Evolutionary conservation across 2,797 vertebrate species (phyloP).

Genomic region (Sternotherus odoratus): DNA sequence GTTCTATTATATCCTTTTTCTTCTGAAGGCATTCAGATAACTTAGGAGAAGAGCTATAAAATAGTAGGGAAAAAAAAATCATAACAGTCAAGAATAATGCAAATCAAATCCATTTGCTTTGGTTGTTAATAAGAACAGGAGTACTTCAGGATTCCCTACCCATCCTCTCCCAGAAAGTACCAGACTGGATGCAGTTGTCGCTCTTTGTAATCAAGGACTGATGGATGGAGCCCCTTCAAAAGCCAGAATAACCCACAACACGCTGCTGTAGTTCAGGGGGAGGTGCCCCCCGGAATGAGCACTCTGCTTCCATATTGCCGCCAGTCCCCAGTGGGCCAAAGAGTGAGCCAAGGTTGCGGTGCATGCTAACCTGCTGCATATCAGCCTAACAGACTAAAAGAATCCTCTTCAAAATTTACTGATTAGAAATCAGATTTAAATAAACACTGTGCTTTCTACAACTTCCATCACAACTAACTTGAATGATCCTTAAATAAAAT

Average conservation of each 20-base stretch:
- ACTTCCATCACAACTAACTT: not conserved
- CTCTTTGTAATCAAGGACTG: not conserved
- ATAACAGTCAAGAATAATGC: not conserved
- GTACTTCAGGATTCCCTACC: not conserved
- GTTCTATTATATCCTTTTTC: constrained; percentile 99
- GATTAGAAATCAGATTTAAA: not conserved
- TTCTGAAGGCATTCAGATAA: constrained; percentile 98
- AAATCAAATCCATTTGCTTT: not conserved
- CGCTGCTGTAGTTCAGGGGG: accelerated
- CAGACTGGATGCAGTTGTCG: not conserved
- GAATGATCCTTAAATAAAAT: not conserved
- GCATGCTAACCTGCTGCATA: not conserved
- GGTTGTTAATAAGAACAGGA: not conserved
- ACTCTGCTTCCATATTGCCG: not conserved
- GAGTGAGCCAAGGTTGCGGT: not conserved
- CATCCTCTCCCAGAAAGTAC: not conserved
- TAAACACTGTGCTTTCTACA: not conserved
- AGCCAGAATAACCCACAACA: accelerated
- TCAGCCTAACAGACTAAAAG: not conserved
- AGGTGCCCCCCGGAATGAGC: accelerated
- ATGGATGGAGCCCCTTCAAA: not conserved
- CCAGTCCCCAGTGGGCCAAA: not conserved
- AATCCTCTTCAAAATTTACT: not conserved
- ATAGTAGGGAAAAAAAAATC: constrained; percentile 10
- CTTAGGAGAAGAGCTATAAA: constrained; percentile 94